Evolutionary conservation across 1,140 invertebrate genomes (phyloP).

Genomic region (Ptiloglossa arizonensis): DNA sequence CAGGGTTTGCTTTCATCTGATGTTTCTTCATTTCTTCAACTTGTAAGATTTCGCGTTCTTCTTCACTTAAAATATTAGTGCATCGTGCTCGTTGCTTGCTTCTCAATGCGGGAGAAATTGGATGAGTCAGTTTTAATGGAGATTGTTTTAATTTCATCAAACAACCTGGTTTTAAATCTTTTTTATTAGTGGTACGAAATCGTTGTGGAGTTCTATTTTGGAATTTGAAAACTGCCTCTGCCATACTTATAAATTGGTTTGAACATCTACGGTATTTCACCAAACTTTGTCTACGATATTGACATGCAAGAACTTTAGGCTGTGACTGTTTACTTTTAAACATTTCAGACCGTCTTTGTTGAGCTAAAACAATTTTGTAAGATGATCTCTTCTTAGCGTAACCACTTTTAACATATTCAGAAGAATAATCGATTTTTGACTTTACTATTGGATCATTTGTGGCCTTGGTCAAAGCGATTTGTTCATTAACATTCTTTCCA

Average conservation of each 20-base stretch:
- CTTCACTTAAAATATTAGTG: conserved; percentile 64
- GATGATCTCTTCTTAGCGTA: background rate
- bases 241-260: conserved; percentile 77
- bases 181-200: conserved; percentile 70
- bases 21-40: conserved; percentile 73
- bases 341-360: conserved; percentile 33
- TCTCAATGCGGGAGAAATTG: conserved; percentile 77
- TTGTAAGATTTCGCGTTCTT: conserved; percentile 74
- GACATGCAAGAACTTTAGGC: conserved; percentile 45
- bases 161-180: conserved; percentile 59
- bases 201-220: conserved; percentile 79
- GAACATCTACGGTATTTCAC: conserved; percentile 34
- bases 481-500: background rate
- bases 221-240: conserved; percentile 79
- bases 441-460: background rate
- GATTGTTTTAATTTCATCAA: conserved; percentile 60
- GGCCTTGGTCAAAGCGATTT: background rate
- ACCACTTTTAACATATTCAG: background rate
- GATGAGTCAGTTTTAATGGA: conserved; percentile 72
- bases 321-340: conserved; percentile 32
- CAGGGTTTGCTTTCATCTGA: conserved; percentile 73
- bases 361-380: background rate
- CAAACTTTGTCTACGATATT: conserved; percentile 58
- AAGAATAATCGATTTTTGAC: background rate
- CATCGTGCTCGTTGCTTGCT: conserved; percentile 75